A percentile compares a stretch with the other conserved stretches of the same genome.
phyloP scores from a whole-genome alignment of 2,797 vertebrate species.

The Pseudochromis fuscus region DNA sequence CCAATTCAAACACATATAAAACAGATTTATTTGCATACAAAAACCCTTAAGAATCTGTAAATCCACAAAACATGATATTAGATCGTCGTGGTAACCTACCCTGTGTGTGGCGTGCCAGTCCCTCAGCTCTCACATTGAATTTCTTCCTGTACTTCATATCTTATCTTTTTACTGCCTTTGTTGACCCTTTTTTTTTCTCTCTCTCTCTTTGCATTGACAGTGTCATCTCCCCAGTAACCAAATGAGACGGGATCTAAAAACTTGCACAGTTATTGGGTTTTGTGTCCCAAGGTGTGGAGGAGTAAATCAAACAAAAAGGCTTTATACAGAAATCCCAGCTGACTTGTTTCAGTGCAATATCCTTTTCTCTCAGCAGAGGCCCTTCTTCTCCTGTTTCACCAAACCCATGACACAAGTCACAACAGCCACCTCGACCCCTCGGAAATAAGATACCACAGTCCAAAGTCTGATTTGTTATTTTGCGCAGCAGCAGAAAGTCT shows the following conservation, averaged over 20 bases:
- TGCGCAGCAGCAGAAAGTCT: too few relatives aligned
- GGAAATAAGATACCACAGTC: too few relatives aligned
- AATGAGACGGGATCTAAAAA: not conserved
- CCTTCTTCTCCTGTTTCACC: constrained; percentile 6
- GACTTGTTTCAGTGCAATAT: constrained; percentile 18
- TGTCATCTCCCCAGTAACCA: not conserved
- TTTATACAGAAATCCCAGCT: not conserved
- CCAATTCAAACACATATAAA: too few relatives aligned
- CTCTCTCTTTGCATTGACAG: not conserved
- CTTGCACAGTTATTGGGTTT: not conserved
- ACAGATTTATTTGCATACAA: too few relatives aligned
- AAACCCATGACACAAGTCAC: not conserved
- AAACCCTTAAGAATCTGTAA: too few relatives aligned
- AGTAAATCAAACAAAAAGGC: not conserved
- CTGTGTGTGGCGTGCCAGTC: too few relatives aligned
- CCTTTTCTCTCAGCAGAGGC: constrained; percentile 5
- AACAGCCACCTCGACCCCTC: not conserved
- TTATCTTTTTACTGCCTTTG: too few relatives aligned
- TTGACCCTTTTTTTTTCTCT: constrained; percentile 2
- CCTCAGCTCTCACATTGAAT: too few relatives aligned
- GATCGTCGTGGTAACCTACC: too few relatives aligned
- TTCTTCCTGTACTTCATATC: too few relatives aligned
- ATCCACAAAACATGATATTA: too few relatives aligned
- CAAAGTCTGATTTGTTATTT: too few relatives aligned
- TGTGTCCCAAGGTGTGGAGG: not conserved